Conservation (phyloP, 1,140 invertebrate genomes). For the Heliothis virescens region DNA sequence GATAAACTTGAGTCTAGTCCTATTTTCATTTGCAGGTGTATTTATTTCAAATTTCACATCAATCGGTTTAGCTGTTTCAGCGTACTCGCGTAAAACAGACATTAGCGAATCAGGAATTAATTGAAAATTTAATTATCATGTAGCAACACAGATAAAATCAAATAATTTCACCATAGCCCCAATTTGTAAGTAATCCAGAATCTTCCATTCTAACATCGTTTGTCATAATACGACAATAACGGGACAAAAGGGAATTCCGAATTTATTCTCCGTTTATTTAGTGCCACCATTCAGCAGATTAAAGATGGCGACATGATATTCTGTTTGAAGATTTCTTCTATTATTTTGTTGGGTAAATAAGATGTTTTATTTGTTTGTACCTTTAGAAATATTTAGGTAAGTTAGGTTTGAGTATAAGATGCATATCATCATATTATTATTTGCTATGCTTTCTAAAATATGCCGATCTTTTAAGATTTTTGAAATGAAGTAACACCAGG, state of each 20-base stretch:
- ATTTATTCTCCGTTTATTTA: conserved; percentile 40
- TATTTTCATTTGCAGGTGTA: too few relatives aligned
- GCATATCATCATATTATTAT: not conserved
- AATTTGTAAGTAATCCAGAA: conserved; percentile 11
- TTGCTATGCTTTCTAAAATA: not conserved
- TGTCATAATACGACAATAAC: conserved; percentile 39
- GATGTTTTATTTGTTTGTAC: not conserved
- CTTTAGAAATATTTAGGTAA: not conserved
- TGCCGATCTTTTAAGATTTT: too few relatives aligned
- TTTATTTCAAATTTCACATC: too few relatives aligned
- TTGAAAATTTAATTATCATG: too few relatives aligned
- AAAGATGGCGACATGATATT: conserved; percentile 25
- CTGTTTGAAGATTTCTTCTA: conserved; percentile 4
- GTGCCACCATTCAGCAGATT: conserved; percentile 24
- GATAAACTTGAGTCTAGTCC: too few relatives aligned
- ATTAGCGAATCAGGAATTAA: too few relatives aligned
- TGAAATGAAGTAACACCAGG: too few relatives aligned
- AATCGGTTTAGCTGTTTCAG: too few relatives aligned
- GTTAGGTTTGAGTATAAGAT: not conserved
- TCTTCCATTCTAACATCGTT: conserved; percentile 20
- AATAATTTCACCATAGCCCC: conserved; percentile 3
- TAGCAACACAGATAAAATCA: not conserved
- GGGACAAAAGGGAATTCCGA: conserved; percentile 26
- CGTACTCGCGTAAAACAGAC: too few relatives aligned
- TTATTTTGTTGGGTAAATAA: conserved; percentile 18